phyloP scores from a whole-genome alignment of 2,888 invertebrate genomes.

The Spisula solida region DNA sequence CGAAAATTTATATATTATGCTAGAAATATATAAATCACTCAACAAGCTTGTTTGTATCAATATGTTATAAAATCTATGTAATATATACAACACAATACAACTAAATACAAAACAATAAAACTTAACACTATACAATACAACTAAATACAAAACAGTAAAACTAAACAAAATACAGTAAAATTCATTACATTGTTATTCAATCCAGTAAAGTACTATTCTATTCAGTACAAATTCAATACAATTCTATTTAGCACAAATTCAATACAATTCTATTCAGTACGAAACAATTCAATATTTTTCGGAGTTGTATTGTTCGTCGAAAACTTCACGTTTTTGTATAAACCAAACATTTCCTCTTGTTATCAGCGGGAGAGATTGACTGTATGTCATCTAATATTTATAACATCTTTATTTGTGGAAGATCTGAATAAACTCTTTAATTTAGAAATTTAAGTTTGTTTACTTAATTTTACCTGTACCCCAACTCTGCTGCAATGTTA shows the following conservation, averaged over 20 bases:
- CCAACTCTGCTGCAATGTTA: too few species aligned
- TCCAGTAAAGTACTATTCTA: too few species aligned
- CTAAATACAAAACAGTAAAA: too few species aligned
- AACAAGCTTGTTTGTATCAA: too few species aligned
- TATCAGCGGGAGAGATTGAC: not conserved
- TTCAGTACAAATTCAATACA: too few species aligned
- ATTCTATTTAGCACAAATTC: not conserved
- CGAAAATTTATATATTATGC: not conserved
- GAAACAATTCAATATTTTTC: not conserved
- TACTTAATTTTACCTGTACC: too few species aligned
- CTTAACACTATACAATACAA: too few species aligned
- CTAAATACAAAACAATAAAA: too few species aligned
- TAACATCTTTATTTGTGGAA: slow-evolving; percentile 16
- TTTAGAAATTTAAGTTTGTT: not conserved
- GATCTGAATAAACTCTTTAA: not conserved
- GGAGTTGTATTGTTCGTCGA: not conserved
- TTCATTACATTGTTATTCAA: too few species aligned
- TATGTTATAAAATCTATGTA: too few species aligned
- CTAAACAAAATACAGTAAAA: too few species aligned
- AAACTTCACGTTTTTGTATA: not conserved
- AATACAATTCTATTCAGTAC: not conserved
- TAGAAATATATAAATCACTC: not conserved
- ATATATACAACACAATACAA: too few species aligned
- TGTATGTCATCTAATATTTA: not conserved
- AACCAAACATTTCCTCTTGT: not conserved